Base-by-base conservation (phyloP, 2,113 vertebrate species). In the Sinocyclocheilus anophthalmus region DNA sequence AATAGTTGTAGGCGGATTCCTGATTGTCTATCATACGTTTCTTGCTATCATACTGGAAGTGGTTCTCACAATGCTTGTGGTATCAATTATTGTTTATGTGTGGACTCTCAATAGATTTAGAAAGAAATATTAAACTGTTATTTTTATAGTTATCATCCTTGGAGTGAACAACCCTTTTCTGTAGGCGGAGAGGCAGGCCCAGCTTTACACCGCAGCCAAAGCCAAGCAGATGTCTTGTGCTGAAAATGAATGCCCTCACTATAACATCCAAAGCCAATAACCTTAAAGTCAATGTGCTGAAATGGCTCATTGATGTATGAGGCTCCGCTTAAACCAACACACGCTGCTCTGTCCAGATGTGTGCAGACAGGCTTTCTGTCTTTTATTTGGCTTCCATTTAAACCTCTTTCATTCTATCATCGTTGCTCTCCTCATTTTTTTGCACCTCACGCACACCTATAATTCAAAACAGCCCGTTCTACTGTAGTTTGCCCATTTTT, bases 221-320 rank as follows among this genome's bases (percentile, higher is more conserved):
- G 24, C 61, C 39, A 79, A 80, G 70, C 87, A 88, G 73, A 85
- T 76, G 67, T 81, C 84, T 82, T 76, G n/a, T n/a, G n/a, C n/a
- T n/a, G 37, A 79, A 82, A 45, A 63, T 3, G 22, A 83, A 53
- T 83, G 85, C 65, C 88, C 72, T 72, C 73, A 50, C 20, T 20
- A 55, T 76, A 84, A 89, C 77, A 76, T 84, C 57, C 48, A 77
- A 33, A 82, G 30, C 39, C 65, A 80, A 63, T 75, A 75, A 53
- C 53, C 63, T 82, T 65, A 18, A 26, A 69, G 69, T 65, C 57
- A 75, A 63, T 73, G 53, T 53, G 57, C 45, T 81, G 59, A 79
- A 85, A 76, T 87, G 63, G 33, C 72, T 81, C 57, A 87, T 39
- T 87, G 82, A 67, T 78, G 82, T 65, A 86, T 86, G 76, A 80